Base-by-base conservation (phyloP, 2,113 vertebrate species). In the Cochlearius cochlearius region DNA sequence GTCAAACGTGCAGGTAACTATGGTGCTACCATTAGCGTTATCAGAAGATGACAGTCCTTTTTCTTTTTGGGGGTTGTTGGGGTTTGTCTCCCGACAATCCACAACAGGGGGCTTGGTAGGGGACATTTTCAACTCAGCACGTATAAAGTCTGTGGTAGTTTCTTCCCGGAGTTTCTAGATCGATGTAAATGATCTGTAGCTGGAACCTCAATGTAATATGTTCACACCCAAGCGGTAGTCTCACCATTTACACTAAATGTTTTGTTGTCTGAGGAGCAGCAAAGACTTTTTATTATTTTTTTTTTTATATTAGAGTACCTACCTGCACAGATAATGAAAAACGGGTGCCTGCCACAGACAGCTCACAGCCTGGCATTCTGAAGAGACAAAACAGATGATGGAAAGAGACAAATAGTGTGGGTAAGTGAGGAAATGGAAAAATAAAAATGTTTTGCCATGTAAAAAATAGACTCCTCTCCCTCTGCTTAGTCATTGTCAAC, bases 401-500 rank as follows among this genome's bases (percentile, higher is more conserved):
- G 81, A 76, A 89, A 78, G 86, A 80, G 75, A 84, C 62, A 94
- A 94, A 94, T n/a, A 81, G 43, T 53, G 39, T 85, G 80, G 62
- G 50, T 59, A 88, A 79, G 63, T 63, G 58, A 95, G 73, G 73
- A 91, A 91, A 87, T 45, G 9, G 21, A 88, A 92, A 94, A 94
- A 89, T 8, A 19, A 87, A 78, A 91, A 69, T 36, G 58, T 64
- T 95, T 94, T 75, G 17, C 62, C 4, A 0, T 1, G 1, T 79
- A 47, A 91, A 90, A 96, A 95, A 72, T 45, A 85, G 66, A 68
- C 15, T 91, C 4, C 13, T 72, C 45, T 93, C 68, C 71, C 66
- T 92, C 80, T 91, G 62, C 73, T 81, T 92, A 90, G 74, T 85
- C 73, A 82, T 15, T 91, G 69, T 91, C 80, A 96, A 79, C 2